Evolutionary conservation across 2,888 invertebrate species (phyloP).

Genomic region (Ceriagrion tenellum): DNA sequence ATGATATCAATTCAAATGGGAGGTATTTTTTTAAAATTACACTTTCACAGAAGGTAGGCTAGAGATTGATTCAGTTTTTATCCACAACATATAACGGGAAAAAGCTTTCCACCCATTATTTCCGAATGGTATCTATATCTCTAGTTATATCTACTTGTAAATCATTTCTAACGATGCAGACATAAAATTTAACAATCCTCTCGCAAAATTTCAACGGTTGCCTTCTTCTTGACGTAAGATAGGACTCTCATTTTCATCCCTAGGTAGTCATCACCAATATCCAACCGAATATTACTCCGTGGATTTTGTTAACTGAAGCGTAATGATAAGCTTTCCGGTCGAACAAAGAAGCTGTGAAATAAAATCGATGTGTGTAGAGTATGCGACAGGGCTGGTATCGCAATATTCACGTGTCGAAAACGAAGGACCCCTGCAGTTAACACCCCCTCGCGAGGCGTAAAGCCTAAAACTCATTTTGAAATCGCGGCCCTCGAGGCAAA

Average conservation of each 20-base stretch:
- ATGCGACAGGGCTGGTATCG: not conserved
- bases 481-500: not conserved
- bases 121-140: no score
- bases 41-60: no score
- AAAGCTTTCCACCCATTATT: no score
- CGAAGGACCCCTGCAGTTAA: constrained; percentile 2
- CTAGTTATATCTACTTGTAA: no score
- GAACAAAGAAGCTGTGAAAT: not conserved
- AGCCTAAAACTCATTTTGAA: not conserved
- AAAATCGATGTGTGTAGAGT: not conserved
- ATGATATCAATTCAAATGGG: no score
- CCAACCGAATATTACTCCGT: not conserved
- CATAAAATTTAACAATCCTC: no score
- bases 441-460: not conserved
- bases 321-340: constrained; percentile 44
- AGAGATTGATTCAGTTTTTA: no score
- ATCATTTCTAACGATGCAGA: no score
- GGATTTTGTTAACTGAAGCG: constrained; percentile 38
- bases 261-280: not conserved
- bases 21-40: no score
- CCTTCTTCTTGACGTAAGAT: not conserved
- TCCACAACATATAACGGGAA: no score
- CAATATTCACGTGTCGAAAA: not conserved
- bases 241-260: not conserved
- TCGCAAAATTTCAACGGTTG: not conserved